A percentile compares a stretch with the other conserved stretches of the same genome.
Evolutionary conservation across 2,888 invertebrate genomes (phyloP).

Genomic region (Stenolophus ochropezus): DNA sequence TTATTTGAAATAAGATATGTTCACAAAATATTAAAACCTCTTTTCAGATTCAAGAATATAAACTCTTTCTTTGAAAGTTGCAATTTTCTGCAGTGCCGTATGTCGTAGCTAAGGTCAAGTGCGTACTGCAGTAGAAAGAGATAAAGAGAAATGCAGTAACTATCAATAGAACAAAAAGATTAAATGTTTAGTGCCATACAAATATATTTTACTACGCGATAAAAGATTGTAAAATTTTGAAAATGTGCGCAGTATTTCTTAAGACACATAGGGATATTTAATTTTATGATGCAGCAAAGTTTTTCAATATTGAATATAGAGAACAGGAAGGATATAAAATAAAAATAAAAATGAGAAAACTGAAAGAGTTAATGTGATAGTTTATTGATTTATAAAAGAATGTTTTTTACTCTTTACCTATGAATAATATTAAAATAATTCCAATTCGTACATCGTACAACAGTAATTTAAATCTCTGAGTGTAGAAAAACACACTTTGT

Average conservation of each 20-base stretch:
- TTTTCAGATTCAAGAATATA: no score
- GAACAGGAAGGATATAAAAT: background rate
- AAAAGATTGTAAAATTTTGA: background rate
- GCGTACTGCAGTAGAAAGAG: conserved; percentile 4
- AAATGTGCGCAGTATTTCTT: background rate
- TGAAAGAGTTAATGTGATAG: no score
- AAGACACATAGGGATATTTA: background rate
- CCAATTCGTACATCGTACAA: no score
- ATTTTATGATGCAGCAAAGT: background rate
- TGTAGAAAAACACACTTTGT: no score
- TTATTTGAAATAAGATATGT: no score
- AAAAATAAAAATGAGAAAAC: no score
- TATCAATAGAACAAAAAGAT: conserved; percentile 2
- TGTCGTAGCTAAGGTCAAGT: background rate
- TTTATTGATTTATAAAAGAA: no score
- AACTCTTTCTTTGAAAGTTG: conserved; percentile 6
- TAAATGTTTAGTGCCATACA: background rate
- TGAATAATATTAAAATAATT: no score
- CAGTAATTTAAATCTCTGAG: no score
- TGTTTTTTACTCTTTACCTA: no score
- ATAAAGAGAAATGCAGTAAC: background rate
- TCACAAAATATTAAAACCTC: no score
- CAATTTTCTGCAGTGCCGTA: conserved; percentile 6
- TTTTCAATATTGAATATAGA: background rate
- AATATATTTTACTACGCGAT: conserved; percentile 1